These are phyloP conservation scores for Notocelia uddmanniana DNA, from an alignment of 2,888 invertebrate species.

Conservation along the genomic window DNA sequence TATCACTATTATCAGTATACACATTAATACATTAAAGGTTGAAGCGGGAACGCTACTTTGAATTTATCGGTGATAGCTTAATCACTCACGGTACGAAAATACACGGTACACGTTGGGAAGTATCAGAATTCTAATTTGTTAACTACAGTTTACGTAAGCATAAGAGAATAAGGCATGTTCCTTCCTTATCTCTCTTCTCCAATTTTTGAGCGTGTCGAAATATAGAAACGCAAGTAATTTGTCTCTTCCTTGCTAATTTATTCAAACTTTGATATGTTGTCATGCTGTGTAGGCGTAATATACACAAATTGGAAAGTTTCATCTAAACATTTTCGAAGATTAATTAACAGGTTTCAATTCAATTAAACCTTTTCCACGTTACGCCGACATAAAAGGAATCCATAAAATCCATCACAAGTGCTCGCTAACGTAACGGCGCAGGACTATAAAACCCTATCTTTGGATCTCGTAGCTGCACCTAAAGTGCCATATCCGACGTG, in stretches of 20 bases:
- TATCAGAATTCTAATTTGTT: too few relatives aligned
- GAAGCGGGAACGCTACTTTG: too few relatives aligned
- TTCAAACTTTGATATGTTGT: neutral
- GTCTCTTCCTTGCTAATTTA: neutral
- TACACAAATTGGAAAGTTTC: neutral
- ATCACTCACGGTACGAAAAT: too few relatives aligned
- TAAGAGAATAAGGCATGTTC: too few relatives aligned
- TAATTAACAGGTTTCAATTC: neutral
- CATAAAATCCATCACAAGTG: constrained; percentile 37
- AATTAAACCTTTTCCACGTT: neutral
- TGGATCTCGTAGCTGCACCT: constrained; percentile 27
- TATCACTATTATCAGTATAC: too few relatives aligned
- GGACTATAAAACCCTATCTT: constrained; percentile 44
- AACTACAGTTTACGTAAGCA: too few relatives aligned
- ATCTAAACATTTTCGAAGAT: neutral
- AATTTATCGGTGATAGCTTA: too few relatives aligned
- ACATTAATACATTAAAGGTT: too few relatives aligned
- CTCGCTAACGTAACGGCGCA: constrained; percentile 36
- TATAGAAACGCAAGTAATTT: neutral
- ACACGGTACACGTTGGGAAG: too few relatives aligned
- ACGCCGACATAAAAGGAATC: constrained; percentile 20
- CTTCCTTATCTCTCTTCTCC: too few relatives aligned
- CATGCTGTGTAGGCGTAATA: neutral
- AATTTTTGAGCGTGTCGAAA: too few relatives aligned
- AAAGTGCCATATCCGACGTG: constrained; percentile 36